Percentiles rank a stretch among this genome's conserved stretches.
phyloP scores from a whole-genome alignment of 2,797 vertebrate species.

The Urophycis tenuis region DNA sequence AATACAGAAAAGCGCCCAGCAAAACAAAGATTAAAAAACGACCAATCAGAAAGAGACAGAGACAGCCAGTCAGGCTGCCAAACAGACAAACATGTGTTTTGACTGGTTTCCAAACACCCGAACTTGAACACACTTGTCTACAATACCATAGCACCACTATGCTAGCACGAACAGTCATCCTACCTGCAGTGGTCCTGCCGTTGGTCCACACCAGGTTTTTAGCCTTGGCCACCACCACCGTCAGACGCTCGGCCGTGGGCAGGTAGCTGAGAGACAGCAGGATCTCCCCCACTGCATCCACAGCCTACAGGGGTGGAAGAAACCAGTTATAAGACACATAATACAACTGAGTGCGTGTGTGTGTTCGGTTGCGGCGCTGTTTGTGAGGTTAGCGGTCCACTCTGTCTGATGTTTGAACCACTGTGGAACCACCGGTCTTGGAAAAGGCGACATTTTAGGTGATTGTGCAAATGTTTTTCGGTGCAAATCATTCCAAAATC shows the following conservation, averaged over 20 bases:
- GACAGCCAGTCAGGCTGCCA: not conserved
- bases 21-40: not conserved
- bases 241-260: conserved; percentile 93
- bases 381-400: not conserved
- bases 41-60: too few species aligned
- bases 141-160: not conserved
- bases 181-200: conserved; percentile 86
- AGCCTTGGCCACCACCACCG: conserved; percentile 94
- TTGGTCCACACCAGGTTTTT: conserved; percentile 92
- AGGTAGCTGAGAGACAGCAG: conserved; percentile 93
- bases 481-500: not conserved
- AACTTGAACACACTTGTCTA: not conserved
- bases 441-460: not conserved
- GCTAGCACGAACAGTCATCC: conserved; percentile 25
- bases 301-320: conserved; percentile 62
- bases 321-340: not conserved
- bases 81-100: not conserved
- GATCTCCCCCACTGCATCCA: conserved; percentile 90
- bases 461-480: not conserved
- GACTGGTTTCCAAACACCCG: not conserved
- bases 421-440: not conserved
- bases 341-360: too few species aligned
- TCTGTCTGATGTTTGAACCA: too few species aligned
- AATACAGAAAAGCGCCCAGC: not conserved
- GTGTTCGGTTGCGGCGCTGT: not conserved